A percentile compares a stretch with the other conserved stretches of the same genome.
Evolutionary conservation across 2,888 invertebrate species (phyloP).

Genomic region (Spialia ferax): DNA sequence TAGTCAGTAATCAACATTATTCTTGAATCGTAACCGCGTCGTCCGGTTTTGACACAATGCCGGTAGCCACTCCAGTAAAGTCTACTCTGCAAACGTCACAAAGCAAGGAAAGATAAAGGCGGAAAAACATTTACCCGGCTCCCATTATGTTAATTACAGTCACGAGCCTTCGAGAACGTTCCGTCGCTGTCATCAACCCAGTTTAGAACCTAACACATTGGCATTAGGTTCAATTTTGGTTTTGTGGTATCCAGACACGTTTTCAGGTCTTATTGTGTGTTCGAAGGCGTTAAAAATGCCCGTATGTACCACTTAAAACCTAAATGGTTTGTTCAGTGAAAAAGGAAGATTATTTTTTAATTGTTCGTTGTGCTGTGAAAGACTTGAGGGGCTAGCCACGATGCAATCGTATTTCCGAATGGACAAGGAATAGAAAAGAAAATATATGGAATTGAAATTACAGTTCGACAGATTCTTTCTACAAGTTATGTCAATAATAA

Average conservation of each 20-base stretch:
- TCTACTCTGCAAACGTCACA: constrained; percentile 58
- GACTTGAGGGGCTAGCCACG: too few species aligned
- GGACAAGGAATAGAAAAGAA: too few species aligned
- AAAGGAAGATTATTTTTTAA: too few species aligned
- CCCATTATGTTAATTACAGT: constrained; percentile 68
- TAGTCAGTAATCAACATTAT: too few species aligned
- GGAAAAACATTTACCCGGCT: constrained; percentile 62
- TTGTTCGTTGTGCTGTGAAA: too few species aligned
- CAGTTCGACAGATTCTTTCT: too few species aligned
- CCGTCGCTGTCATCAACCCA: constrained; percentile 38
- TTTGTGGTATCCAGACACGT: not conserved
- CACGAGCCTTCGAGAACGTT: constrained; percentile 41
- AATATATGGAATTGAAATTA: too few species aligned
- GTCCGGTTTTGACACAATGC: constrained; percentile 30
- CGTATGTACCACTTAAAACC: constrained; percentile 44
- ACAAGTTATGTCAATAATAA: too few species aligned
- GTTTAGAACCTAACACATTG: constrained; percentile 13
- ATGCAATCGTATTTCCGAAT: too few species aligned
- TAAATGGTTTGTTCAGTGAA: constrained; percentile 1
- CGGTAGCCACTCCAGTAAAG: constrained; percentile 40
- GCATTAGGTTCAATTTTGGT: not conserved
- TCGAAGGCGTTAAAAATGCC: constrained; percentile 46
- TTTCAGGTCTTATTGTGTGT: constrained; percentile 19
- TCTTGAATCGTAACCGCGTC: constrained; percentile 48
- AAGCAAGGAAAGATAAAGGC: constrained; percentile 60